Base-by-base conservation (phyloP, 1,140 invertebrate species). In the Acromyrmex charruanus region DNA sequence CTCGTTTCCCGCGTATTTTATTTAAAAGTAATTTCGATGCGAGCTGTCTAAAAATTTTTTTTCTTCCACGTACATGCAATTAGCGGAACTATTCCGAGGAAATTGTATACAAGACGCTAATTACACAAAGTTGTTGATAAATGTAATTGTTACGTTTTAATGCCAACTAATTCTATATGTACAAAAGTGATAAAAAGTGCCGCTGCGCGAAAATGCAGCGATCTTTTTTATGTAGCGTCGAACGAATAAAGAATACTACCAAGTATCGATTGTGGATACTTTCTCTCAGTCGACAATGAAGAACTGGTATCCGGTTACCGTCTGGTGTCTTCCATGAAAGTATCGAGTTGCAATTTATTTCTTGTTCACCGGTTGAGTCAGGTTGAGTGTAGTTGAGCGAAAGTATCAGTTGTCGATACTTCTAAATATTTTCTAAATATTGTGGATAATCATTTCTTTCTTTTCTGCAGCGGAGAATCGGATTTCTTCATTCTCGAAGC, bases 401-500 rank as follows among this genome's bases (percentile, higher is more conserved):
- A 66, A 18, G 25, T 31, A 77, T 86, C 77, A 87, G n/a, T 58
- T 72, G 35, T 9, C 28, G 66, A 28, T 88, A 79, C 31, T 58
- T 28, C 2, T 12, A 12, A 82, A 61, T 59, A 72, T 63, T 28
- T 51, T 81, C 14, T 61, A 1, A 16, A 18, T 51, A 35, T 85
- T 16, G 31, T 25, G 39, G 59, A 63, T 49, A 82, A 53, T 84
- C 5, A 75, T 72, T 63, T 79, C 49, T 87, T 71, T 74, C 68
- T 68, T 58, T 79, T 88, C 66, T 16, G 63, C 71, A 58, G 77
- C 28, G 49, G 75, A 16, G 39, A 89, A 61, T 61, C 1, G 72
- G 74, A 68, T 85, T 66, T 86, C 81, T 85, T 89, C 44, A 35
- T 87, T 77, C 44, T 55, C 51, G 61, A 58, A 28, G 39, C 49